Percentiles rank a stretch among this genome's conserved stretches.
These are phyloP conservation scores for Pseudomyrmex pallidus DNA, from an alignment of 1,140 invertebrate genomes.

Conservation along the genomic window DNA sequence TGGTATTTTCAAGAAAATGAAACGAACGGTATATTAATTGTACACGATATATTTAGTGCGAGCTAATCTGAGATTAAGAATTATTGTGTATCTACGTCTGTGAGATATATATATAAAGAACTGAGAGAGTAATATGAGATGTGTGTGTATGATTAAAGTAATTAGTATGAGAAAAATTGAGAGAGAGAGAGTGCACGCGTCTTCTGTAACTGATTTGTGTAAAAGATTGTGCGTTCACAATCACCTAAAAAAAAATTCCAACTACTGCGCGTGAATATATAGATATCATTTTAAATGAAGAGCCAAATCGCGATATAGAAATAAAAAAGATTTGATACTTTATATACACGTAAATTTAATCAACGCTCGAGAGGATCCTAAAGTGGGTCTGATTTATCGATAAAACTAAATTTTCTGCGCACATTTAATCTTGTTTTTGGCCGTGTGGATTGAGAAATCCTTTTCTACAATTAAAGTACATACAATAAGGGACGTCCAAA, in stretches of 20 bases:
- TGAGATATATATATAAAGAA: conserved; percentile 58
- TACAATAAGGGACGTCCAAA: too few relatives aligned
- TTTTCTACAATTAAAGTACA: too few relatives aligned
- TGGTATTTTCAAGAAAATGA: conserved; percentile 48
- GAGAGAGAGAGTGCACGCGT: conserved; percentile 18
- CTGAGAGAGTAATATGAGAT: conserved; percentile 41
- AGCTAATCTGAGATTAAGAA: conserved; percentile 42
- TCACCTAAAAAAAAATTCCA: not conserved
- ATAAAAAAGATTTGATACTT: conserved; percentile 15
- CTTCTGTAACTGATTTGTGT: conserved; percentile 52
- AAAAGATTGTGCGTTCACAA: conserved; percentile 16
- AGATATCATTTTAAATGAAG: conserved; percentile 7
- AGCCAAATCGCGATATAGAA: not conserved
- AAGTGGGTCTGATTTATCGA: too few relatives aligned
- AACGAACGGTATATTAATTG: conserved; percentile 50
- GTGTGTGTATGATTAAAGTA: conserved; percentile 47
- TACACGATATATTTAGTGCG: conserved; percentile 33
- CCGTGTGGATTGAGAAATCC: too few relatives aligned
- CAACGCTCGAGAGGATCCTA: too few relatives aligned
- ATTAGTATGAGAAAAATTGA: conserved; percentile 40
- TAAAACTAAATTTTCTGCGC: too few relatives aligned
- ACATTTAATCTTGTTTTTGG: too few relatives aligned
- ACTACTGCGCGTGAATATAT: not conserved
- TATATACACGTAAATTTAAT: too few relatives aligned
- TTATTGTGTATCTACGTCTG: conserved; percentile 59